These are phyloP conservation scores for Chloropsis hardwickii DNA, from an alignment of 2,113 vertebrate species.

Conservation along the genomic window DNA sequence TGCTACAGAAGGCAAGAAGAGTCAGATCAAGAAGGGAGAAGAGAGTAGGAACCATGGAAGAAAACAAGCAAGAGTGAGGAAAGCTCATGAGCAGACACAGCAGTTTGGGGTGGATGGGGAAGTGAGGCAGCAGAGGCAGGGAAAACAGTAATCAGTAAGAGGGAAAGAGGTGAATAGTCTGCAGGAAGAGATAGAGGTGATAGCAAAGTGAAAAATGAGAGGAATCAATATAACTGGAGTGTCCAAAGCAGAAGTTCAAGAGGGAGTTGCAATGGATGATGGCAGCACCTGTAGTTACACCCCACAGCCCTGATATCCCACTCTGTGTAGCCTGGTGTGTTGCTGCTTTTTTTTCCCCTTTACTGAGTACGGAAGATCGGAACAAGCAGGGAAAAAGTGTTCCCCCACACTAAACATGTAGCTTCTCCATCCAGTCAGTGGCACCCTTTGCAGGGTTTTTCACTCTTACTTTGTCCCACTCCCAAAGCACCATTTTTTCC, in stretches of 20 bases:
- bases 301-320: background rate
- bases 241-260: background rate
- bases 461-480: background rate
- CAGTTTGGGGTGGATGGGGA: background rate
- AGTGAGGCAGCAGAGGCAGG: background rate
- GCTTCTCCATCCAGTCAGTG: background rate
- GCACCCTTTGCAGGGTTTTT: background rate
- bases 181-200: background rate
- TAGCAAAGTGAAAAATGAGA: background rate
- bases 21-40: background rate
- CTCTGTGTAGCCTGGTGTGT: background rate
- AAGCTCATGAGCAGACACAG: accelerated
- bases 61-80: background rate
- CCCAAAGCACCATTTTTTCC: background rate
- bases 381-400: background rate
- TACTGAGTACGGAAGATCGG: background rate
- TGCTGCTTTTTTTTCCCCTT: background rate
- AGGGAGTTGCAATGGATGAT: background rate
- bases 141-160: background rate
- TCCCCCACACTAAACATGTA: background rate
- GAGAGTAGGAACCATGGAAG: background rate
- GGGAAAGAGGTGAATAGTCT: background rate
- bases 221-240: background rate
- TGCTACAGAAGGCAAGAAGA: background rate
- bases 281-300: background rate